Evolutionary conservation across 2,888 invertebrate species (phyloP).

Genomic region (Hedychridium roseum): DNA sequence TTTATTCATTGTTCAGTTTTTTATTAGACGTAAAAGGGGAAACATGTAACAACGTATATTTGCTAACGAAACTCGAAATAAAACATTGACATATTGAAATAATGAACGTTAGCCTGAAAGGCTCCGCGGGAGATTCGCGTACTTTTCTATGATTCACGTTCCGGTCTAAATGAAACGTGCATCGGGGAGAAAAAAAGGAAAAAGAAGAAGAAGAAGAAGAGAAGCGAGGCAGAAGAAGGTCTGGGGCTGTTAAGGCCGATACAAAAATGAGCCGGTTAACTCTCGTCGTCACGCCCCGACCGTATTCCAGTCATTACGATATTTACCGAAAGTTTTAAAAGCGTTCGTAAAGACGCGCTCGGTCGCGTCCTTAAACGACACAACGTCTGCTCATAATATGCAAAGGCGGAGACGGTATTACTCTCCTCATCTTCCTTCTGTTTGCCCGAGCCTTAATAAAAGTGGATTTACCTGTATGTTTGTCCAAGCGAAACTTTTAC

Average conservation of each 20-base stretch:
- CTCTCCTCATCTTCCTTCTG: not conserved
- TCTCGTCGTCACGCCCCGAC: slow-evolving; percentile 58
- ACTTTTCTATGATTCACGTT: too few species aligned
- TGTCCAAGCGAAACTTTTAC: not conserved
- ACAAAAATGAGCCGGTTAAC: slow-evolving; percentile 60
- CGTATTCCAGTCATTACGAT: slow-evolving; percentile 56
- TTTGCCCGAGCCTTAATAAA: too few species aligned
- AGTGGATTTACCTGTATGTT: too few species aligned
- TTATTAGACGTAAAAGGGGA: too few species aligned
- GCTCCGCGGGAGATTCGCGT: too few species aligned
- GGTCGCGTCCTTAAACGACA: slow-evolving; percentile 13
- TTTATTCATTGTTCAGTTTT: too few species aligned
- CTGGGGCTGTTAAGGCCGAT: too few species aligned
- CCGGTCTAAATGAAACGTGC: too few species aligned
- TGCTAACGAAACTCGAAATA: too few species aligned
- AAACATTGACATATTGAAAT: too few species aligned
- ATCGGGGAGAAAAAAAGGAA: slow-evolving; percentile 10
- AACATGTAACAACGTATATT: too few species aligned
- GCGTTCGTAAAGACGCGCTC: slow-evolving; percentile 23
- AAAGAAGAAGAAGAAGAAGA: not conserved
- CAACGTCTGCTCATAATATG: slow-evolving; percentile 17
- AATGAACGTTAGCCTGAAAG: too few species aligned
- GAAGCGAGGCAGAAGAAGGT: slow-evolving; percentile 5
- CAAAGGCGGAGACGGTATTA: not conserved
- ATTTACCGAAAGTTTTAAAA: slow-evolving; percentile 49